Conservation (phyloP, 2,888 invertebrate genomes). For the Drosophila prostipennis region DNA sequence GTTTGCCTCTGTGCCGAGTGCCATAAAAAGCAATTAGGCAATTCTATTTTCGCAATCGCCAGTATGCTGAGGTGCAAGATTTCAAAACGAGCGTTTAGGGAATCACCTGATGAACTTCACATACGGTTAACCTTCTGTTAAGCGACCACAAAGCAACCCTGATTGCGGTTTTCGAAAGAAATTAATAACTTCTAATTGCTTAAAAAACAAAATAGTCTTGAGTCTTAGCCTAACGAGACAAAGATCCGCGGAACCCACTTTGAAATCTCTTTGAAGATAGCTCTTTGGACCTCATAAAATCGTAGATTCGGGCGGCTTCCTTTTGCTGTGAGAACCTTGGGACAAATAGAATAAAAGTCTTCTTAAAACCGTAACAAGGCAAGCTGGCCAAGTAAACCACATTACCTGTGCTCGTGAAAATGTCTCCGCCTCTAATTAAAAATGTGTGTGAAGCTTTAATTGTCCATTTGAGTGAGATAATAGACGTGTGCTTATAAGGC, state of each 20-base stretch:
- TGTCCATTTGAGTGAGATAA: slow-evolving; percentile 13
- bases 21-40: slow-evolving; percentile 58
- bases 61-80: slow-evolving; percentile 26
- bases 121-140: slow-evolving; percentile 4
- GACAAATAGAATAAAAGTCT: slow-evolving; percentile 13
- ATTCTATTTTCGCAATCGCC: slow-evolving; percentile 56
- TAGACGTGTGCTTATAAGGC: slow-evolving; percentile 16
- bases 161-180: slow-evolving; percentile 23
- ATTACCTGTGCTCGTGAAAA: slow-evolving; percentile 1
- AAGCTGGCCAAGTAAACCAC: slow-evolving; percentile 5
- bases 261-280: neutral
- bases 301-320: slow-evolving; percentile 14
- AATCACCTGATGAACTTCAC: slow-evolving; percentile 13
- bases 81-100: neutral
- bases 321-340: slow-evolving; percentile 21
- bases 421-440: slow-evolving; percentile 27
- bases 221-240: neutral
- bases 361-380: slow-evolving; percentile 34
- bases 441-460: slow-evolving; percentile 22
- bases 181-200: slow-evolving; percentile 13
- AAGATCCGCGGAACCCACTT: neutral
- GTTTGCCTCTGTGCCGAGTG: slow-evolving; percentile 42
- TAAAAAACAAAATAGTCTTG: neutral
- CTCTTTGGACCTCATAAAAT: slow-evolving; percentile 1
- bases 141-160: slow-evolving; percentile 43